Base-by-base conservation (phyloP, 2,888 invertebrate species). In the Pammene aurita region DNA sequence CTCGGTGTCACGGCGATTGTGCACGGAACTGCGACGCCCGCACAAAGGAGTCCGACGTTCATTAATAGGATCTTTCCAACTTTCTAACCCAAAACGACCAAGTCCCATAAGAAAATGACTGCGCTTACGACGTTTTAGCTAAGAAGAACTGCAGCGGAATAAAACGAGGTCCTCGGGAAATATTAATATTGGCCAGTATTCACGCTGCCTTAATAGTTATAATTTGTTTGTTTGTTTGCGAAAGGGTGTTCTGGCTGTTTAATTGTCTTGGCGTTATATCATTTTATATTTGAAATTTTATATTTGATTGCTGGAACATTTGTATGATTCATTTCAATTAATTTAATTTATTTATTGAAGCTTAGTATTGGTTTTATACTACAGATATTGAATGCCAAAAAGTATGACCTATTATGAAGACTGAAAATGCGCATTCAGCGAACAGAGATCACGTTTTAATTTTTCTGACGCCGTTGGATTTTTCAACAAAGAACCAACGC, bases 1-100 rank as follows among this genome's bases (percentile, higher is more conserved):
- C 92, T 89, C 78, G 86, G 91, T 91, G 91, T 91, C 91, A 89
- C 83, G 82, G 86, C 88, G 90, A 90, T 92, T 90, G 90, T 88
- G 87, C 86, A 88, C 89, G 88, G 87, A 90, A 89, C 87, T 85
- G 84, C 78, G 77, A 83, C 83, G 82, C 82, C 81, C 66, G 87
- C 85, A 90, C 90, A 90, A 92, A 92, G 85, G 84, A 82, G 78
- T 76, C 80, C 80, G 85, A 91, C 92, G 89, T 90, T 91, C 90
- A 92, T 92, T 92, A 92, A 92, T 92, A 92, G 90, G 87, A 89
- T 91, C 91, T 89, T 88, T 89, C 89, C 87, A n/a, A 26, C 41
- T 41, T 14, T 18, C 38, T 50, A 38, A 9, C 50, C 6, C 38
- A 52, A 52, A 62, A 62, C 50, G 62, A 52, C 62, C 13, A 7